Evolutionary conservation across 2,113 vertebrate species (phyloP), one percentile per base, ranked within the genome.

Genomic region (Cololabis saira): DNA sequence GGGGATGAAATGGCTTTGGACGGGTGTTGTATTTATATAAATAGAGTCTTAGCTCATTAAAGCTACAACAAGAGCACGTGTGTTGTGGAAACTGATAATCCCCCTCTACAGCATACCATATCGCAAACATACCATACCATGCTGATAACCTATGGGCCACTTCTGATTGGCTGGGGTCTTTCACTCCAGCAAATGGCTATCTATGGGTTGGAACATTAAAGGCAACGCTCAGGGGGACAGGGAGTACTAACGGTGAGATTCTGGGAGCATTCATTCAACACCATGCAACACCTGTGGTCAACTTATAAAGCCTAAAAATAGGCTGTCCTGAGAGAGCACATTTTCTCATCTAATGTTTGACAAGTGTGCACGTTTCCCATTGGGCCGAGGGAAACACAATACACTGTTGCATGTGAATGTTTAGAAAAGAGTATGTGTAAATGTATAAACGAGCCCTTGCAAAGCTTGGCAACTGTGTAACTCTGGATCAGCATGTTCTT

Each of bases 271-370:
- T 82, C 81, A 78, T 64, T 82, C 59, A 86, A 87, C 78, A 74
- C 54, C 42, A 63, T 27, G 55, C 44, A 68, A 69, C 83, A 91
- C 81, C 83, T 88, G 81, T 87, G 86, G 67, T 66, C 33, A 2
- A 80, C 66, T 72, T 66, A 58, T 55, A 58, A 42, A 50, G 43
- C 53, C 78, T 87, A 88, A 81, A 83, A 74, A 89, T 89, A 88
- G 72, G 0, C 1, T 15, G 67, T 61, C 57, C 67, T 45, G 22
- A n/a, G 71, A 77, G 69, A 78, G 41, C 62, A 37, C 13, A 56
- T 51, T 40, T 19, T 16, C 12, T 33, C 1, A 16, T 66, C 44
- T 42, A 40, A 22, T 59, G 55, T 80, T 43, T 55, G 44, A 52
- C 44, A 67, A 53, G 16, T n/a, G 41, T 33, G 11, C 24, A 11